These are phyloP conservation scores for Gallinago media DNA, from an alignment of 2,113 vertebrate genomes.

Conservation along the genomic window DNA sequence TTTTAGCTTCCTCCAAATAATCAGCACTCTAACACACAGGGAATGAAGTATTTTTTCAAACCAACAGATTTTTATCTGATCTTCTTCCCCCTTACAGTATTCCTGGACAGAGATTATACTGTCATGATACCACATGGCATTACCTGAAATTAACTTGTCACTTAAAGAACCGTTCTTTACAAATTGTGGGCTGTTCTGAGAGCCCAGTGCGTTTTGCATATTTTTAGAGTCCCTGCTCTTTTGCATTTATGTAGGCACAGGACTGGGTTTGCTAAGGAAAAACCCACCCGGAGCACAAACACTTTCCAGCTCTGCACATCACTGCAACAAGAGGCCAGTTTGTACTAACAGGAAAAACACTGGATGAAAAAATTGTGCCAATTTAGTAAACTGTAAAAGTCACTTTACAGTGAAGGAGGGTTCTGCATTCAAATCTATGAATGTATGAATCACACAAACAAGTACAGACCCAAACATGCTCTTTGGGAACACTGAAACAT, in stretches of 20 bases:
- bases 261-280: not conserved
- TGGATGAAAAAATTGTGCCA: not conserved
- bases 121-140: fast-evolving
- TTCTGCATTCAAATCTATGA: not conserved
- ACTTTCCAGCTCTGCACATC: not conserved
- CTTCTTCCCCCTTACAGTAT: not conserved
- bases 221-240: not conserved
- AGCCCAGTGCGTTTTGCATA: not conserved
- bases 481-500: not conserved
- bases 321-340: not conserved
- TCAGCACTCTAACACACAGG: not conserved
- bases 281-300: not conserved
- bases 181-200: not conserved
- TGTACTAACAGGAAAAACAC: not conserved
- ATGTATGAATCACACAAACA: not conserved
- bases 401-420: not conserved
- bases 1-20: not conserved
- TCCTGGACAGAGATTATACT: not conserved
- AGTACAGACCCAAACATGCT: not conserved
- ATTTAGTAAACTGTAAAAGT: not conserved
- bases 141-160: not conserved
- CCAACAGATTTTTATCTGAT: not conserved
- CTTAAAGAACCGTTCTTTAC: not conserved
- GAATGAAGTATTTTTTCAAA: not conserved
- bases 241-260: not conserved